phyloP scores from a whole-genome alignment of 2,888 invertebrate genomes.

The Dryadula phaetusa region DNA sequence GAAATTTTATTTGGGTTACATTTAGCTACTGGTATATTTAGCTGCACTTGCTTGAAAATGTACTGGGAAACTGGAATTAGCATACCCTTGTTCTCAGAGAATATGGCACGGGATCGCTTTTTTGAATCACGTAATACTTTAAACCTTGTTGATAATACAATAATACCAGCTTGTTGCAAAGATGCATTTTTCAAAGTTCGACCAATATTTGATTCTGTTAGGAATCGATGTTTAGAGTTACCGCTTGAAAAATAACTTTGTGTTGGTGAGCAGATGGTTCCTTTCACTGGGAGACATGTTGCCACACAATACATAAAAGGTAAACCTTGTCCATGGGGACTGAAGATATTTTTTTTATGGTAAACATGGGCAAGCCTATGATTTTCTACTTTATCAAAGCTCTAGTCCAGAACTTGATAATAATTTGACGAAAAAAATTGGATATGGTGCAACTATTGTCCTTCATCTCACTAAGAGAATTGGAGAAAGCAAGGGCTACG shows the following conservation, averaged over 20 bases:
- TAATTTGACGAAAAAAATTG: constrained; percentile 42
- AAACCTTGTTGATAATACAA: constrained; percentile 47
- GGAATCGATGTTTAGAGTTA: constrained; percentile 49
- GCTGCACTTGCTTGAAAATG: constrained; percentile 48
- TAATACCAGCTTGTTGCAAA: constrained; percentile 39
- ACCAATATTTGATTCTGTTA: constrained; percentile 49
- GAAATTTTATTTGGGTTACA: constrained; percentile 48
- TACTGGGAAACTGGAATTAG: constrained; percentile 47
- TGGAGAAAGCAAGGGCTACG: constrained; percentile 46
- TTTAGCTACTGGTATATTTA: constrained; percentile 47
- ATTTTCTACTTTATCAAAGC: constrained; percentile 49
- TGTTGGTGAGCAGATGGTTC: constrained; percentile 51
- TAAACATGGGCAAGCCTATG: constrained; percentile 1
- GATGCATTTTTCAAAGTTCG: constrained; percentile 43
- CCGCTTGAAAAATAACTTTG: constrained; percentile 48
- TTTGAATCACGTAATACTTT: constrained; percentile 48
- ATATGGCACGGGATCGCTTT: constrained; percentile 50
- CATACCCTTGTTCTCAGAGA: constrained; percentile 46
- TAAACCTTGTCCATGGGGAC: no score
- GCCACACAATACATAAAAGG: constrained; percentile 26
- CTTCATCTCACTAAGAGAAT: constrained; percentile 48
- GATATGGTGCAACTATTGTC: constrained; percentile 48
- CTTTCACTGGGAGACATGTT: constrained; percentile 48
- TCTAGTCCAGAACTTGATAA: constrained; percentile 48
- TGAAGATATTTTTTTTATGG: no score